Evolutionary conservation across 2,888 invertebrate genomes (phyloP).

Genomic region (Xestia rhomboidea): DNA sequence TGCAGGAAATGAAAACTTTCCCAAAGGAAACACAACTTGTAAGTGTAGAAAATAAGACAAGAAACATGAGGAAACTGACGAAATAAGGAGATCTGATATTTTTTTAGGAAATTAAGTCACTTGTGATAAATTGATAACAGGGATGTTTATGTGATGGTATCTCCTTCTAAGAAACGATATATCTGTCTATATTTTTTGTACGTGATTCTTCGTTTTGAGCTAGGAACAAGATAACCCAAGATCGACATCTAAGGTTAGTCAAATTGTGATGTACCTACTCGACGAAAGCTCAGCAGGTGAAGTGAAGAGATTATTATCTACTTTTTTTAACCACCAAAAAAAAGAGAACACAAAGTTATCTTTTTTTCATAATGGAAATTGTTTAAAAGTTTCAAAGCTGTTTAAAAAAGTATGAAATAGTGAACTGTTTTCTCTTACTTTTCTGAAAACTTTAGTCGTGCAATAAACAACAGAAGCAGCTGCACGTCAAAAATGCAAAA

Average conservation of each 20-base stretch:
- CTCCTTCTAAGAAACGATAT: not conserved
- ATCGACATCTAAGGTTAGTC: not conserved
- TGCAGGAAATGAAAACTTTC: slow-evolving; percentile 59
- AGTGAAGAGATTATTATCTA: not conserved
- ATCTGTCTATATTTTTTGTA: not conserved
- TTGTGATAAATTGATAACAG: slow-evolving; percentile 17
- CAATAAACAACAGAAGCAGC: slow-evolving; percentile 2
- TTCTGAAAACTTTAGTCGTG: not conserved
- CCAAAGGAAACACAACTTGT: slow-evolving; percentile 52
- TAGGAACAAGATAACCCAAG: not conserved
- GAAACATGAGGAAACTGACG: slow-evolving; percentile 13
- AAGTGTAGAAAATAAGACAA: slow-evolving; percentile 33
- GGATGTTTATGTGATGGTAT: not conserved
- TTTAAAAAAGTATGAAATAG: not conserved
- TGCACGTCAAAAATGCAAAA: slow-evolving; percentile 30
- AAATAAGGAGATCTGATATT: slow-evolving; percentile 36
- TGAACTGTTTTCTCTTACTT: not conserved
- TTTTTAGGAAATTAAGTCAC: slow-evolving; percentile 42
- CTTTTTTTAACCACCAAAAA: not conserved
- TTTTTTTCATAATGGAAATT: not conserved
- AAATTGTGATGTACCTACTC: not conserved
- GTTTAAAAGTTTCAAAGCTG: not conserved
- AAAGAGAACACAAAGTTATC: too few species aligned
- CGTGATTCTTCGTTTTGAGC: not conserved
- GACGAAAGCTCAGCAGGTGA: not conserved